Evolutionary conservation across 2,888 invertebrate species (phyloP), one percentile per base, ranked within the genome.

Genomic region (Labia minor): DNA sequence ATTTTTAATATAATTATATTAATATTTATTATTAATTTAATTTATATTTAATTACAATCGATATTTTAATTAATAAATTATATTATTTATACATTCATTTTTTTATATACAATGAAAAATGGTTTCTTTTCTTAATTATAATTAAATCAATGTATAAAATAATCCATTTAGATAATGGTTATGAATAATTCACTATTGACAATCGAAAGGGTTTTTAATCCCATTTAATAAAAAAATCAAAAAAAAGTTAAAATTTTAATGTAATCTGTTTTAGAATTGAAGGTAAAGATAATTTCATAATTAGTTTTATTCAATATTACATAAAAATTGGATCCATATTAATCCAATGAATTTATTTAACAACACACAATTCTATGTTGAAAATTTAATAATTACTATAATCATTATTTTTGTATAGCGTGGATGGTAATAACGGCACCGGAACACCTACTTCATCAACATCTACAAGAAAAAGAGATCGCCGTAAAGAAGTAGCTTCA

Each of bases 81-180:
- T n/a, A n/a, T n/a, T n/a, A n/a, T n/a, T 37, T 61, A 61, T 21
- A 33, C 16, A 64, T 10, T 16, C 19, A 18, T 66, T n/a, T 62
- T 62, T 66, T 8, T 26, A 26, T 26, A 3, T 6, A 26, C 26
- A 26, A 3, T 26, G 26, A 26, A 26, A 8, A 26, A 26, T 26
- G 3, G 4, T 8, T 26, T 26, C 8, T 49, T 49, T 10, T 49
- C 49, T 49, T n/a, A 11, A n/a, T 49, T 49, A 11, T 49, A 49
- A 49, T 49, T 49, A 49, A 49, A 49, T 49, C 49, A 49, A 49
- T 49, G 49, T 49, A 49, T n/a, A 49, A 16, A 49, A 49, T 49
- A 49, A 49, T 49, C 49, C 49, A 49, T 49, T 49, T 49, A 16
- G 49, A 11, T 49, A 49, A 49, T 49, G 49, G 49, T n/a, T 49